These are phyloP conservation scores for Lucinisca nassula DNA, from an alignment of 2,888 invertebrate genomes.

Conservation along the genomic window DNA sequence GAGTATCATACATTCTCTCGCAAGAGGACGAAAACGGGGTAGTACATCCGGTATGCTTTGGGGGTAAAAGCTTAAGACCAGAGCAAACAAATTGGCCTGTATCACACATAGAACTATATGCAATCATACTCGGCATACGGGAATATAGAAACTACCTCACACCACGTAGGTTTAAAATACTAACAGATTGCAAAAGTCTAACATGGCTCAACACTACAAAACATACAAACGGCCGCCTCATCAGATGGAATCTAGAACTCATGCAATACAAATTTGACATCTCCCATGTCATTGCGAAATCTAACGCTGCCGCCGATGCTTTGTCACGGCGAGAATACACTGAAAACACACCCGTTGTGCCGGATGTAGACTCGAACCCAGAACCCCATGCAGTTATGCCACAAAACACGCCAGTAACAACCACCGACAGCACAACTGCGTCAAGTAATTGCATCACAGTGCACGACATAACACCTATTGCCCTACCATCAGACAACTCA, in stretches of 20 bases:
- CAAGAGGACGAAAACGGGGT: neutral
- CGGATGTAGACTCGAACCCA: neutral
- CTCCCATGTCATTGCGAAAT: neutral
- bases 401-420: too few relatives aligned
- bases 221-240: neutral
- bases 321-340: neutral
- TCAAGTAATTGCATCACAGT: neutral
- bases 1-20: neutral
- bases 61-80: neutral
- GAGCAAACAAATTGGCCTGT: slow-evolving; percentile 9
- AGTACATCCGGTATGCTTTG: slow-evolving; percentile 1
- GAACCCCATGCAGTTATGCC: neutral
- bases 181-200: slow-evolving; percentile 9
- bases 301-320: neutral
- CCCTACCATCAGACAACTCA: too few relatives aligned
- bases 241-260: slow-evolving; percentile 1
- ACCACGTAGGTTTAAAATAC: neutral
- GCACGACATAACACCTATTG: too few relatives aligned
- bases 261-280: slow-evolving; percentile 13
- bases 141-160: neutral
- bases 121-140: neutral
- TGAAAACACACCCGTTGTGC: neutral
- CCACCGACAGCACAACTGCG: neutral
- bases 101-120: slow-evolving; percentile 10
- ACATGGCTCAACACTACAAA: neutral